A percentile compares a stretch with the other conserved stretches of the same genome.
phyloP scores from a whole-genome alignment of 2,888 invertebrate genomes.

The Aphrophora alni region DNA sequence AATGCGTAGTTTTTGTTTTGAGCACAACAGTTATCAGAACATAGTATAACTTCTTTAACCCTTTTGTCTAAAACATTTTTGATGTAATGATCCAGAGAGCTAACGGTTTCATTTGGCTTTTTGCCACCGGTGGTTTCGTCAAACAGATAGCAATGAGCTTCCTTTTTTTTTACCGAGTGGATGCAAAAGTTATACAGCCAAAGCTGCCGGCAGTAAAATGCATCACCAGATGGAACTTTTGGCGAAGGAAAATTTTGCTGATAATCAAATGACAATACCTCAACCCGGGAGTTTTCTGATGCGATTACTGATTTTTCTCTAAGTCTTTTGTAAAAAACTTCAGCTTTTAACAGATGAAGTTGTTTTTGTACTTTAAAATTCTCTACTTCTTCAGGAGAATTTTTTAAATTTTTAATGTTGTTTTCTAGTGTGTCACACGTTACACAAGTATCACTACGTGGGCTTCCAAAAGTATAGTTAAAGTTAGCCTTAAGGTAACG shows the following conservation, averaged over 20 bases:
- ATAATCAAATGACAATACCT: constrained; percentile 41
- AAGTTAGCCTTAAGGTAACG: constrained; percentile 33
- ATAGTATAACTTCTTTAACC: constrained; percentile 15
- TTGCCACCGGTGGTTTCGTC: constrained; percentile 29
- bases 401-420: neutral
- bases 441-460: constrained; percentile 35
- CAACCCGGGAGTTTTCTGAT: constrained; percentile 7
- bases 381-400: constrained; percentile 4
- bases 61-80: neutral
- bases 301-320: constrained; percentile 23
- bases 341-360: constrained; percentile 27
- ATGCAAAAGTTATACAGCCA: constrained; percentile 41
- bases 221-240: constrained; percentile 45
- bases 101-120: constrained; percentile 26
- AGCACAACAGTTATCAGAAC: constrained; percentile 28
- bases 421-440: constrained; percentile 35
- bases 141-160: constrained; percentile 30
- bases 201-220: constrained; percentile 44
- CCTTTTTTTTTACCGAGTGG: constrained; percentile 44
- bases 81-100: constrained; percentile 24
- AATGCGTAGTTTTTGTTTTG: constrained; percentile 27
- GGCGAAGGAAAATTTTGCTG: constrained; percentile 48
- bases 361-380: constrained; percentile 21
- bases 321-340: constrained; percentile 18
- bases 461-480: constrained; percentile 34